These are phyloP conservation scores for Synergus umbraculus DNA, from an alignment of 2,888 invertebrate species.

Conservation along the genomic window DNA sequence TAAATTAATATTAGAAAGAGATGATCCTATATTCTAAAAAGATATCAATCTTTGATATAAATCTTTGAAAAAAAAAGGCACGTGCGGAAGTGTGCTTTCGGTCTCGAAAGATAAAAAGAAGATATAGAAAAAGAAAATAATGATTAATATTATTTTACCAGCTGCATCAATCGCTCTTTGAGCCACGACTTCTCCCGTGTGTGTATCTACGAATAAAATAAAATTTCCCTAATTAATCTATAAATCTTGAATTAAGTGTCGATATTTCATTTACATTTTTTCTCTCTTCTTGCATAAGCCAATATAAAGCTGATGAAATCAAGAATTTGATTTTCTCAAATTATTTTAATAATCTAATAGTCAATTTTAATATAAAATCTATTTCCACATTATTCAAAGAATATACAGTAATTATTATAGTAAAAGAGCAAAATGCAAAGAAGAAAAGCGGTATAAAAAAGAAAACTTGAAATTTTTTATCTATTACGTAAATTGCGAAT, in stretches of 20 bases:
- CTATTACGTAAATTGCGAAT: no score
- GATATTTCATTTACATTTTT: not conserved
- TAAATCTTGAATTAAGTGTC: not conserved
- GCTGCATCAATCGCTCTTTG: not conserved
- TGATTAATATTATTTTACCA: not conserved
- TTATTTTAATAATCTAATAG: not conserved
- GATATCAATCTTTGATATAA: no score
- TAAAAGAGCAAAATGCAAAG: not conserved
- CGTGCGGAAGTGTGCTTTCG: no score
- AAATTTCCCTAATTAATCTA: not conserved
- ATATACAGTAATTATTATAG: not conserved
- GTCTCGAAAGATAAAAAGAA: no score
- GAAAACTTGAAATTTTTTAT: no score
- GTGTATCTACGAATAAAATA: not conserved
- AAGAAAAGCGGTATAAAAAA: no score
- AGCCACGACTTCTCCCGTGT: not conserved
- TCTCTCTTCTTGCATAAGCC: not conserved
- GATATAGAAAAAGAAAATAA: no score
- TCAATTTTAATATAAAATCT: not conserved
- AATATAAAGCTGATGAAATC: not conserved
- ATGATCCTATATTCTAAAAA: no score
- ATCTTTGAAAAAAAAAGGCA: no score
- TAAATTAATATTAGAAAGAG: no score
- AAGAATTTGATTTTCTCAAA: not conserved
- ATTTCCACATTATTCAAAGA: no score